phyloP scores from a whole-genome alignment of 2,797 vertebrate genomes.

The Triplophysa yarkandensis region DNA sequence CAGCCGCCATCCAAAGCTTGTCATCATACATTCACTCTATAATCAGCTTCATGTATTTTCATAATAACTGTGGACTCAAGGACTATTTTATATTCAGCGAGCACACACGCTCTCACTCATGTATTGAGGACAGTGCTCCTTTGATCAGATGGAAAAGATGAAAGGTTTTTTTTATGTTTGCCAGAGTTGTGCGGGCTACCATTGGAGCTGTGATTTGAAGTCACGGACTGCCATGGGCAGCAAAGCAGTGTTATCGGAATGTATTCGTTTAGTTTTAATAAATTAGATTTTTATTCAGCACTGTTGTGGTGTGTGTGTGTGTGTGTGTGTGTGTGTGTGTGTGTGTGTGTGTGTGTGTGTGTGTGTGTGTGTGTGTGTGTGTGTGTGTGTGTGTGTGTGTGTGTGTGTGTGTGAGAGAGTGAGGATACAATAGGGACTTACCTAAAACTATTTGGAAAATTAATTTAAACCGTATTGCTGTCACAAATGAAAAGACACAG shows the following conservation, averaged over 20 bases:
- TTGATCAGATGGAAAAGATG: slow-evolving; percentile 51
- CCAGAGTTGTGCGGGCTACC: slow-evolving; percentile 31
- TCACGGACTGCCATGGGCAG: slow-evolving; percentile 25
- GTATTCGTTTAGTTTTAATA: slow-evolving; percentile 16
- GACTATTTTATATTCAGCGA: slow-evolving; percentile 36
- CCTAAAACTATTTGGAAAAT: not conserved
- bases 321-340: not conserved
- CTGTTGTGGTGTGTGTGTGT: slow-evolving; percentile 17
- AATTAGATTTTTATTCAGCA: not conserved
- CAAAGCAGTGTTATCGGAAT: slow-evolving; percentile 16
- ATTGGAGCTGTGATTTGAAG: slow-evolving; percentile 30
- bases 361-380: slow-evolving; percentile 1
- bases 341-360: slow-evolving; percentile 4
- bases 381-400: slow-evolving; percentile 6
- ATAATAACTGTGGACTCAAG: slow-evolving; percentile 38
- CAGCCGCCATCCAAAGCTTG: not conserved
- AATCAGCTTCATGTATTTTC: slow-evolving; percentile 40
- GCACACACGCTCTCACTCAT: slow-evolving; percentile 16
- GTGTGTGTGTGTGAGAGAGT: not conserved
- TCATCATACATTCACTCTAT: slow-evolving; percentile 29
- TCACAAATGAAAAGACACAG: not conserved
- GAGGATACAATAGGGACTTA: not conserved
- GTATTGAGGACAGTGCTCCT: slow-evolving; percentile 42
- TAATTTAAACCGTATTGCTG: too few species aligned
- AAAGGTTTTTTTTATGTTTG: slow-evolving; percentile 45